Evolutionary conservation across 2,888 invertebrate species (phyloP), one percentile per base, ranked within the genome.

Genomic region (Acanthacorydalis orientalis): DNA sequence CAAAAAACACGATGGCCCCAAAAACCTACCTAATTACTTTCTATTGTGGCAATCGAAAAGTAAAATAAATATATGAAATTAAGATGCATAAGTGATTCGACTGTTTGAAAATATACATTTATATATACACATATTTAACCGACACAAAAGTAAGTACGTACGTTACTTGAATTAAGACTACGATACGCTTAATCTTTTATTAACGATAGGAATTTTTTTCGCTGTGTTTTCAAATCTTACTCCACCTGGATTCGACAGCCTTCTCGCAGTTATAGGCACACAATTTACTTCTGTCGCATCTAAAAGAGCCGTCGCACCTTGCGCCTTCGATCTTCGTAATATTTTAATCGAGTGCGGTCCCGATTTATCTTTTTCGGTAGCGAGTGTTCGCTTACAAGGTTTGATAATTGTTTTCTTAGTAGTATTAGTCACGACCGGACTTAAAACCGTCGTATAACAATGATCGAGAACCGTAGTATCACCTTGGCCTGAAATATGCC

Each of bases 291-390:
- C 23, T 1, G 32, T 14, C 11, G 41, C 15, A 14, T 47, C 47
- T n/a, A 42, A 15, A 14, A 47, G 16, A 7, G 49, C 48, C 12
- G 54, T 45, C n/a, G 54, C 46, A 44, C 49, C 51, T 47, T 55
- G 53, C 7, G 53, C 44, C 16, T 54, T 53, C 31, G 57, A 57
- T 16, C 64, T 57, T 10, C 63, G 54, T 37, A 64, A 51, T 38
- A 64, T 60, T 56, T 65, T 65, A 41, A 64, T 60, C 44, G 63
- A 63, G 43, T 61, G 59, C 7, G 63, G 59, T 51, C 56, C 61
- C 47, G 54, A 49, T 54, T 63, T 59, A 51, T 64, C 61, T 53
- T 62, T 63, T 39, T 65, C 64, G 41, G 60, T 52, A 47, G 55
- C 57, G 12, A 65, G 54, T 7, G 63, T 57, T 47, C 64, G 54